Percentiles rank a stretch among this genome's conserved stretches.
These are phyloP conservation scores for Crioceris asparagi DNA, from an alignment of 2,888 invertebrate species.

Conservation along the genomic window DNA sequence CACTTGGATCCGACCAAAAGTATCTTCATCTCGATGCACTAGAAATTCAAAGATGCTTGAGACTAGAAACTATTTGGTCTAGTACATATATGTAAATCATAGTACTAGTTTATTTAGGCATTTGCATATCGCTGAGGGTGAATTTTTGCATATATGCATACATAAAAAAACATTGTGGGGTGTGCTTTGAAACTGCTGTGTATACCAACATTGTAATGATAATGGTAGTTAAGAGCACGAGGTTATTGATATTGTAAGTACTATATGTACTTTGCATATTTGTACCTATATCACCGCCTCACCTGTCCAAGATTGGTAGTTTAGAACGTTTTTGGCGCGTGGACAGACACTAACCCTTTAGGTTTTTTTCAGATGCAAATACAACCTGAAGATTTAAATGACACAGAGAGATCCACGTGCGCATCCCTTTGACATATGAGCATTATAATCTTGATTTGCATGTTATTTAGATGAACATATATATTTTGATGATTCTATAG, in stretches of 20 bases:
- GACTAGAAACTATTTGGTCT: slow-evolving; percentile 1
- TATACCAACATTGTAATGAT: slow-evolving; percentile 17
- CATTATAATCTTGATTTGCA: neutral
- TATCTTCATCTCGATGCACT: neutral
- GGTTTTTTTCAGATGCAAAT: slow-evolving; percentile 1
- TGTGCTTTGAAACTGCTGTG: slow-evolving; percentile 1
- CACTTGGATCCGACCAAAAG: slow-evolving; percentile 1
- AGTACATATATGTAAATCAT: neutral
- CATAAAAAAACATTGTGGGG: too few species aligned
- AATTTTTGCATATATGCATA: slow-evolving; percentile 3
- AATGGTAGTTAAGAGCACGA: slow-evolving; percentile 15
- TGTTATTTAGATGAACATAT: too few species aligned
- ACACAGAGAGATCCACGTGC: too few species aligned
- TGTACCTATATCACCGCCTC: too few species aligned
- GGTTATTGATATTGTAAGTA: slow-evolving; percentile 18
- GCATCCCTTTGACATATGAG: neutral
- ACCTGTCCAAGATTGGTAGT: too few species aligned
- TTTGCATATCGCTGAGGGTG: slow-evolving; percentile 1
- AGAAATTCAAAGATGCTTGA: too few species aligned
- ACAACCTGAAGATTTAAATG: too few species aligned
- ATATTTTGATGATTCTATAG: too few species aligned
- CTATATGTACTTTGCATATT: too few species aligned
- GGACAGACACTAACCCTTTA: too few species aligned
- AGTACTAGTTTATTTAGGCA: neutral
- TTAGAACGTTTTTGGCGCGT: slow-evolving; percentile 1